Evolutionary conservation across 1,140 invertebrate species (phyloP), one percentile per base, ranked within the genome.

Genomic region (Argopecten irradians): DNA sequence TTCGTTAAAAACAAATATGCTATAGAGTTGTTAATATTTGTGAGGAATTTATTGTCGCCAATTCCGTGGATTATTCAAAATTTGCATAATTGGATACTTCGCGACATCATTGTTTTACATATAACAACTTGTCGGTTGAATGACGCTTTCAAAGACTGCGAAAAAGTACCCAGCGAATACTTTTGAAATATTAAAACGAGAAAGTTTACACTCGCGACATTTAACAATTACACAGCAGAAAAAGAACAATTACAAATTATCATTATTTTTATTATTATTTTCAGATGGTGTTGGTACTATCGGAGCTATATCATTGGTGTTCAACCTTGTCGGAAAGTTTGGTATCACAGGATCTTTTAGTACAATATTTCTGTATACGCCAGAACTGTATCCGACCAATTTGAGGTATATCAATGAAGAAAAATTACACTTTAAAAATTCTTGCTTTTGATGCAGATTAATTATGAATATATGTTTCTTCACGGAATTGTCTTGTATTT

Each of bases 341-440:
- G 96, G 96, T 32, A 97, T 89, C 96, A 97, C 95, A 96, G 97
- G 97, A 0, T 97, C 97, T 0, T 98, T 98, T 92, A 97, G 97
- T n/a, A 97, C 98, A 34, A 97, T 98, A 87, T 98, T 98, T 91
- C 97, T 98, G 91, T 98, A 98, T 93, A 98, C 98, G 0, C 98
- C 98, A 0, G 98, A 98, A 95, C 93, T 97, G n/a, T 97, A 86
- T 96, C 97, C 92, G 95, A 97, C 96, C 22, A 93, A 93, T 39
- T 43, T 93, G 2, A 91, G 93, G 93, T 92, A 87, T 84, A 41
- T 32, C n/a, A n/a, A n/a, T n/a, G n/a, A n/a, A n/a, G n/a, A n/a
- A n/a, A n/a, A n/a, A n/a, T n/a, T n/a, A n/a, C n/a, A n/a, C n/a
- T n/a, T n/a, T n/a, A n/a, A n/a, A n/a, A n/a, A n/a, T n/a, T n/a